Percentiles rank a stretch among this genome's conserved stretches.
Evolutionary conservation across 2,113 vertebrate species (phyloP).

Genomic region (Caretta caretta): DNA sequence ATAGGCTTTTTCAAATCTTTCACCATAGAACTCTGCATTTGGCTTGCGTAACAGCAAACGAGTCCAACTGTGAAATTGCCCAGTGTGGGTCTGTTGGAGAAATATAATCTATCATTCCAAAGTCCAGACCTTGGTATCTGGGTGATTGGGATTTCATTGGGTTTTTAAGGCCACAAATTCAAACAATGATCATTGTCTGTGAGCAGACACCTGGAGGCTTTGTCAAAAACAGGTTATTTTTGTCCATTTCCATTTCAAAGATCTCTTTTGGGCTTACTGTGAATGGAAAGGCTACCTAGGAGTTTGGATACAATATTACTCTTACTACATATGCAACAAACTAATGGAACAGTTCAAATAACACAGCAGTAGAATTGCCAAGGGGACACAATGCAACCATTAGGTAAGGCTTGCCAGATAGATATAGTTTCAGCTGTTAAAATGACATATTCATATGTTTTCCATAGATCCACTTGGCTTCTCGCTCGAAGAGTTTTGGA

Average conservation of each 20-base stretch:
- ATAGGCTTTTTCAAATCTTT: constrained; percentile 3
- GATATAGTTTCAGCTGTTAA: constrained; percentile 69
- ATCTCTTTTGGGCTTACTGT: constrained; percentile 32
- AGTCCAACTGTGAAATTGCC: constrained; percentile 27
- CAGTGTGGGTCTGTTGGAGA: constrained; percentile 32
- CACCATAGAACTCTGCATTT: constrained; percentile 11
- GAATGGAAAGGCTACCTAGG: constrained; percentile 52
- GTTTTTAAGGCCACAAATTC: constrained; percentile 43
- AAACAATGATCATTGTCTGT: neutral
- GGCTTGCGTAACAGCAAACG: neutral
- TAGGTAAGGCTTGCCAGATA: constrained; percentile 66
- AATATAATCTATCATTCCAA: constrained; percentile 36
- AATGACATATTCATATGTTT: constrained; percentile 74
- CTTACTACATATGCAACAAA: constrained; percentile 57
- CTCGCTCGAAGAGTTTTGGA: neutral
- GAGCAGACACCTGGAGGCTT: neutral
- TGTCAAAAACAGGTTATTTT: constrained; percentile 32
- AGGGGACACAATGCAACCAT: constrained; percentile 54
- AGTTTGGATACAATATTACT: constrained; percentile 64
- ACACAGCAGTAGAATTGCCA: constrained; percentile 60
- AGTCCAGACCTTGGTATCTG: constrained; percentile 4
- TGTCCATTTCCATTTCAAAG: constrained; percentile 43
- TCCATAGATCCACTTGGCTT: constrained; percentile 63
- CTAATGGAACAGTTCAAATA: constrained; percentile 68
- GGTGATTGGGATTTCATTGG: constrained; percentile 40